phyloP scores from a whole-genome alignment of 2,888 invertebrate genomes.

The Agonopterix heracliana region DNA sequence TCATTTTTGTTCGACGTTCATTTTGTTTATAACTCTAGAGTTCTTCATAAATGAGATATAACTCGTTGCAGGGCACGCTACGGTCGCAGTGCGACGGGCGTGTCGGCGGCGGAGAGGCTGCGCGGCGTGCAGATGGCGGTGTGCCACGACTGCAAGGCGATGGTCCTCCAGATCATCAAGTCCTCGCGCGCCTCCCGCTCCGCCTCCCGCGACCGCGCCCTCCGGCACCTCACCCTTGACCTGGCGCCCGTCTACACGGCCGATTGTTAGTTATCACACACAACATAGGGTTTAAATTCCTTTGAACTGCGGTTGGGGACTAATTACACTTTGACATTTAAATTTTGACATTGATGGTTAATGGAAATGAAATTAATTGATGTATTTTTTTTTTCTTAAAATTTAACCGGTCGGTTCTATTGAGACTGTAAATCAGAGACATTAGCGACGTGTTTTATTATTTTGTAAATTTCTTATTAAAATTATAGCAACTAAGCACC shows the following conservation, averaged over 20 bases:
- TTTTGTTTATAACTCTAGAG: too few relatives aligned
- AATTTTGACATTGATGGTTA: too few relatives aligned
- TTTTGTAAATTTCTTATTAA: too few relatives aligned
- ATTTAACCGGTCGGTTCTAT: neutral
- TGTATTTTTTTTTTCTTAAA: neutral
- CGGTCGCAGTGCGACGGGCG: conserved; percentile 77
- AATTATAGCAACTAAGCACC: neutral
- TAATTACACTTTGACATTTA: too few relatives aligned
- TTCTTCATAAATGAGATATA: too few relatives aligned
- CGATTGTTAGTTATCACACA: conserved; percentile 41
- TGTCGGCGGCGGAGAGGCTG: conserved; percentile 77
- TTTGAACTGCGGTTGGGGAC: conserved; percentile 4
- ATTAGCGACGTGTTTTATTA: too few relatives aligned
- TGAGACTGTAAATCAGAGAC: too few relatives aligned
- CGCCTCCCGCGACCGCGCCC: conserved; percentile 87
- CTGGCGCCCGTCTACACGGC: conserved; percentile 87
- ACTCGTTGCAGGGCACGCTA: conserved; percentile 73
- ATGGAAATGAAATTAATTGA: neutral
- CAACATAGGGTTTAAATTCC: conserved; percentile 3
- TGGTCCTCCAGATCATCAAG: conserved; percentile 95
- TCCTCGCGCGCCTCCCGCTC: conserved; percentile 89
- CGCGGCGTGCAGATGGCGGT: conserved; percentile 91
- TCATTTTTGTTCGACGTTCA: too few relatives aligned
- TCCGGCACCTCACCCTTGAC: conserved; percentile 88
- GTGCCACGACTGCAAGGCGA: conserved; percentile 95